Percentiles rank a stretch among this genome's conserved stretches.
Evolutionary conservation across 2,113 vertebrate genomes (phyloP).

Genomic region (Martes martes): DNA sequence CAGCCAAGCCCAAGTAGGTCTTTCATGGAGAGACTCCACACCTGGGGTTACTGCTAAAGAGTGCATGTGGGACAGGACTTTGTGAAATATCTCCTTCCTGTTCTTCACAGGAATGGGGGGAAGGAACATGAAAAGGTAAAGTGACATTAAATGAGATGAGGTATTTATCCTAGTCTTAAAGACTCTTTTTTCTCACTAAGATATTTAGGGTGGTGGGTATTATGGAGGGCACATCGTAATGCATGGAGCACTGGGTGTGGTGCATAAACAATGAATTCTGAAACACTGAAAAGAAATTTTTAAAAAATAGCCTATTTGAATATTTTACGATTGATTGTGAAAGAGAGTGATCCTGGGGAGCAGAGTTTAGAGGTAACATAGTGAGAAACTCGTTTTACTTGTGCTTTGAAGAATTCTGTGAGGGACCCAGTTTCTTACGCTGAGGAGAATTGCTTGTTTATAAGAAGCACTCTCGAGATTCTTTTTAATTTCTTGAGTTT

Average conservation of each 20-base stretch:
- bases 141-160: background rate
- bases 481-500: background rate
- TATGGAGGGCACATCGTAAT: too few species aligned
- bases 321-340: background rate
- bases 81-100: background rate
- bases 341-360: background rate
- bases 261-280: too few species aligned
- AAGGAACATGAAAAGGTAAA: background rate
- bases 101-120: background rate
- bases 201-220: background rate
- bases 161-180: background rate
- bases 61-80: background rate
- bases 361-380: background rate
- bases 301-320: background rate
- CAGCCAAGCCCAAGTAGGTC: background rate
- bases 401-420: background rate
- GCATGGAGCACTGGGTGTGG: too few species aligned
- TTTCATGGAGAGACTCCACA: fast-evolving
- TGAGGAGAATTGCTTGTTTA: background rate
- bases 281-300: background rate
- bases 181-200: background rate
- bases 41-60: background rate
- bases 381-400: background rate
- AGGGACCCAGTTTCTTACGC: background rate
- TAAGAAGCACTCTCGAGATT: background rate